phyloP scores from a whole-genome alignment of 2,888 invertebrate species.

The Sacculina carcini region DNA sequence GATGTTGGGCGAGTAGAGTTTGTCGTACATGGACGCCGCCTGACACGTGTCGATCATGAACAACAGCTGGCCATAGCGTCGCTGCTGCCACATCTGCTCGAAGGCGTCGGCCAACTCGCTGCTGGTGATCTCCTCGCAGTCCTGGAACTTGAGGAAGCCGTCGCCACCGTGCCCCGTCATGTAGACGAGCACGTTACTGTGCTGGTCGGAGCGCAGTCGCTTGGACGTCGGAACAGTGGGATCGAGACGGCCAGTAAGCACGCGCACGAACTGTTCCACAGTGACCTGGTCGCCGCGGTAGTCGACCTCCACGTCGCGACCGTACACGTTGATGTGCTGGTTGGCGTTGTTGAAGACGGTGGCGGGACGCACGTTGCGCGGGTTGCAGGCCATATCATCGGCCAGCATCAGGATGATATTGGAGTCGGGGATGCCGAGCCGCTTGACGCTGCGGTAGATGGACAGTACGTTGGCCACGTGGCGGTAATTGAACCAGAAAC shows the following conservation, averaged over 20 bases:
- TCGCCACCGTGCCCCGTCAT: conserved; percentile 92
- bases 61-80: conserved; percentile 58
- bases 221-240: conserved; percentile 85
- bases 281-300: conserved; percentile 82
- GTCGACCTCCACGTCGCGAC: conserved; percentile 97
- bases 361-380: conserved; percentile 85
- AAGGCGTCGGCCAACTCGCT: conserved; percentile 94
- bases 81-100: conserved; percentile 95
- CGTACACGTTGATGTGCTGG: conserved; percentile 94
- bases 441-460: conserved; percentile 88
- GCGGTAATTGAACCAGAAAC: conserved; percentile 99
- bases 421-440: conserved; percentile 72
- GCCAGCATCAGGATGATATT: conserved; percentile 93
- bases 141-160: conserved; percentile 97
- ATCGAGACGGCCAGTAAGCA: conserved; percentile 74
- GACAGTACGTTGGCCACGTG: conserved; percentile 98
- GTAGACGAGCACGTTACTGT: conserved; percentile 86
- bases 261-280: conserved; percentile 89
- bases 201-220: conserved; percentile 76
- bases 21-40: conserved; percentile 92
- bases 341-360: conserved; percentile 95
- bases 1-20: conserved; percentile 93
- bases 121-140: conserved; percentile 93
- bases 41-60: conserved; percentile 99
- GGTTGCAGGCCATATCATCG: conserved; percentile 98